Evolutionary conservation across 2,888 invertebrate species (phyloP), one percentile per base, ranked within the genome.

Genomic region (Minunthozetes semirufus): DNA sequence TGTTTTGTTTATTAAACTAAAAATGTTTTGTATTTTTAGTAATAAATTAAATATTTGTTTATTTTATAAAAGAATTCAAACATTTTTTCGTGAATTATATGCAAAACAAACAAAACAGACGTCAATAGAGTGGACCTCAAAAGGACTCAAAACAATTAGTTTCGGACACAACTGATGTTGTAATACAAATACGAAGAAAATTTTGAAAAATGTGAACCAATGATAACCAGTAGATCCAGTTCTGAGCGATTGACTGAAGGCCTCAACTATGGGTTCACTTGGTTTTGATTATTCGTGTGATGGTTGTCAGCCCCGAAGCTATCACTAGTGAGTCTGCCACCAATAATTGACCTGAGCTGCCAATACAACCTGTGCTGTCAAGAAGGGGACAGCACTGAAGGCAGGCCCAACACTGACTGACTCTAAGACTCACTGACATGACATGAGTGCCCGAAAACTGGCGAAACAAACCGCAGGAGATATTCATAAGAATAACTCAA

Each of bases 191-290:
- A 38, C 29, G 13, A 38, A 25, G 25, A 59, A 22, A 59, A 27
- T 13, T 25, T 17, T n/a, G 27, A 15, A 63, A 38, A 63, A 38
- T 33, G 42, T 17, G 38, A 29, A 3, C 15, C 63, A 63, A 22
- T 63, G 63, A 63, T 38, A 63, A 63, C 63, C 63, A 63, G 63
- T 63, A 29, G 63, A 63, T 63, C 63, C 63, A 63, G n/a, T 63
- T 63, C 38, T 63, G 15, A 19, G 33, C 33, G 1, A 27, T 38
- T 15, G 19, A 63, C 29, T 29, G 27, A 29, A 33, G 29, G 15
- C 38, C 22, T 25, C 27, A 27, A 19, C 27, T 9, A 8, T 59
- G 22, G 59, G 59, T 59, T 63, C 63, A 13, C 63, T 63, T 29
- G 25, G 29, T 63, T 27, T n/a, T 63, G 33, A n/a, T 63, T 29